Base-by-base conservation (phyloP, 2,888 invertebrate species). In the Allacma fusca region DNA sequence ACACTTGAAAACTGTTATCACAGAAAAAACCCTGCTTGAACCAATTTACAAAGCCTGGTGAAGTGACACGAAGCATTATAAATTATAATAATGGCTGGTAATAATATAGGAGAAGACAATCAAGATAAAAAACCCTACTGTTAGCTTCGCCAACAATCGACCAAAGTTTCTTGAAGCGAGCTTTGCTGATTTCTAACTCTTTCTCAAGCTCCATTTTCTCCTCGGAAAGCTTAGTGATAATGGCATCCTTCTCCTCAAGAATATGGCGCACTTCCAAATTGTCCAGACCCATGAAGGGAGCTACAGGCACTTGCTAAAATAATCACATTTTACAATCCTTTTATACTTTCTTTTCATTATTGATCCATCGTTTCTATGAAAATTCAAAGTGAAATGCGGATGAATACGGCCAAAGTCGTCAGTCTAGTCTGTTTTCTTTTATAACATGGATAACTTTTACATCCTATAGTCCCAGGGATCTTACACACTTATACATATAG, bases 81-180 rank as follows among this genome's bases (percentile, higher is more conserved):
- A 74, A 74, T 74, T 65, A 74, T 74, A 64, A 74, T 74, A 74
- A 74, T 74, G 74, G 68, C 1, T 65, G 65, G 74, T 40, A 74
- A 74, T 74, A 74, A 65, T 44, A 73, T 62, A 64, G 64, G 59
- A 43, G 50, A 75, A 68, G 76, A 69, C 68, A 76, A 70, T 62
- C 70, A 59, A 69, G 70, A 77, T 71, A 74, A 79, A 44, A 72
- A 70, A 72, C 59, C 91, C 90, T 87, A 92, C 92, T 92, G 88
- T 92, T 92, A 72, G 91, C 92, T 84, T 91, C 91, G 26, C 90
- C 90, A 73, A 93, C 87, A 85, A 92, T 91, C 83, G 90, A 90
- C 87, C 91, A 92, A 5, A 93, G 86, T 85, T 91, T 91, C 86
- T 90, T 91, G 87, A 92, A 92, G 83, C 92, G 89, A 77, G 90